Base-by-base conservation (phyloP, 1,140 invertebrate genomes). In the Wasmannia auropunctata region DNA sequence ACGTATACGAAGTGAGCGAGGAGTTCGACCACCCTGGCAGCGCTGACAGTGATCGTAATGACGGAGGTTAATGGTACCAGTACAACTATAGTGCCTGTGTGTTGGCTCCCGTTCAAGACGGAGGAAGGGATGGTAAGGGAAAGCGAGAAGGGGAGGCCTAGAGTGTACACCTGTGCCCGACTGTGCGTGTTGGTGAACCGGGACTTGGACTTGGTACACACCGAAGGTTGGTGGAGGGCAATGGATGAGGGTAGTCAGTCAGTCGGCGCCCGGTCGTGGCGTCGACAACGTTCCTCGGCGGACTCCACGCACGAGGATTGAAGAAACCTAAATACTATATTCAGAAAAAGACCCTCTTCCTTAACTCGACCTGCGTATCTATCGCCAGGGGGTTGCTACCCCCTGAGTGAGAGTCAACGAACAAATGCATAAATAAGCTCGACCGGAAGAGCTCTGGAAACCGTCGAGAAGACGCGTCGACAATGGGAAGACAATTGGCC, bases 251-350 rank as follows among this genome's bases (percentile, higher is more conserved):
- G 46, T 58, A 63, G 89, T 81, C 86, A 86, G 89, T 93, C 92
- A 94, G 93, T 93, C 93, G 92, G 93, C 93, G 92, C 92, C 91
- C 88, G 88, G 85, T 83, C 89, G 91, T 87, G 89, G 69, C 90
- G 89, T 90, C 90, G 90, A 76, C 91, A 85, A 83, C 51, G 11
- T 43, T 43, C 10, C 8, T 31, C 25, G 19, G 19, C 28, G 40
- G 25, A 7, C 16, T 56, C 43, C n/a, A 51, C 40, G 28, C 16
- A 51, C 25, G 34, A 70, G 25, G 19, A n/a, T n/a, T 43, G 19
- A 63, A 76, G 6, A 34, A 31, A 69, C 3, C 5, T 31, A 31
- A 37, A 65, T 49, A 62, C 22, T 65, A 67, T 65, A 34, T 74
- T 79, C n/a, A 5, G 34, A n/a, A 63, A 49, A 28, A 69, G 43